phyloP scores from a whole-genome alignment of 2,888 invertebrate species.

The Bimastos eiseni region DNA sequence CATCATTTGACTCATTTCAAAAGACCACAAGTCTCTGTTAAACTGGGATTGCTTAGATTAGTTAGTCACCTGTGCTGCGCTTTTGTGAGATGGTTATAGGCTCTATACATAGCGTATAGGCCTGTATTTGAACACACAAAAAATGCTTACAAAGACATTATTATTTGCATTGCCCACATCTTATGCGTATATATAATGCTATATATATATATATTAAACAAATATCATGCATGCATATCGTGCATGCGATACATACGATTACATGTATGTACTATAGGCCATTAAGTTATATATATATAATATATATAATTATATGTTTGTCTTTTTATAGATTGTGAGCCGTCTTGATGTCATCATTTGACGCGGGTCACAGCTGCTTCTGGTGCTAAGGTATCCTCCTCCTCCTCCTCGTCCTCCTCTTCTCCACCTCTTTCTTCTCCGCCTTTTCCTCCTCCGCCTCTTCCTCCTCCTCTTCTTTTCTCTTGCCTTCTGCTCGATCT shows the following conservation, averaged over 20 bases:
- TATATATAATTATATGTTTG: background rate
- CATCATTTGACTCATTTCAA: background rate
- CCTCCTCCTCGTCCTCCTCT: background rate
- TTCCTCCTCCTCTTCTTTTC: background rate
- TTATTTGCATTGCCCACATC: no score
- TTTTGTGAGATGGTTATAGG: no score
- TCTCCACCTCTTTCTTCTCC: background rate
- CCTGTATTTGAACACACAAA: no score
- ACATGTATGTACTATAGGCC: background rate
- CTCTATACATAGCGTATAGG: no score
- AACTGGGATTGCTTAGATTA: no score
- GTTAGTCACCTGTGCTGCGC: no score
- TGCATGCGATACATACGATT: background rate
- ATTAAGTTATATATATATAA: background rate
- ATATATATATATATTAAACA: no score
- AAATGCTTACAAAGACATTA: no score
- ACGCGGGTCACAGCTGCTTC: background rate
- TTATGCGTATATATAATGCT: no score
- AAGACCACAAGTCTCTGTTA: no score
- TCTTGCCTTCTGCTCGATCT: background rate
- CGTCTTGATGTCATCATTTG: background rate
- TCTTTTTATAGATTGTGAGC: background rate
- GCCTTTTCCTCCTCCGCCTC: background rate
- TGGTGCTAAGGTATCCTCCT: background rate
- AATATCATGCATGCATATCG: no score